phyloP scores from a whole-genome alignment of 2,113 vertebrate genomes.

The Thamnaconus septentrionalis region DNA sequence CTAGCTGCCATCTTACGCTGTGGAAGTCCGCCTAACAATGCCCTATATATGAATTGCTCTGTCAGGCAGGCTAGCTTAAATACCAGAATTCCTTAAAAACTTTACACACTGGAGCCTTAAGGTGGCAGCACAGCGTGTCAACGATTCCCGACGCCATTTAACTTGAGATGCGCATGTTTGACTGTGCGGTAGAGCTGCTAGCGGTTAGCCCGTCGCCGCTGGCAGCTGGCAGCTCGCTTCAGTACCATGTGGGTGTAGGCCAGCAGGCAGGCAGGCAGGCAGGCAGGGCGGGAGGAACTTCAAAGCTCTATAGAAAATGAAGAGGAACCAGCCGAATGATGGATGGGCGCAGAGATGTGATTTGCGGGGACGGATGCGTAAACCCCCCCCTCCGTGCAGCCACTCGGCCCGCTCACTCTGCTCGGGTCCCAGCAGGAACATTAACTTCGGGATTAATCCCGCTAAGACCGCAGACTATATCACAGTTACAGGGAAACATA shows the following conservation, averaged over 20 bases:
- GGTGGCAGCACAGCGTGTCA: too few species aligned
- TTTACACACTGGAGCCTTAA: too few species aligned
- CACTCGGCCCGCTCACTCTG: constrained; percentile 38
- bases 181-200: too few species aligned
- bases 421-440: constrained; percentile 33
- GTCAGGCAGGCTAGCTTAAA: too few species aligned
- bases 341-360: constrained; percentile 36
- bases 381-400: constrained; percentile 55
- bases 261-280: constrained; percentile 13
- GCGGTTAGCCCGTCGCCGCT: too few species aligned
- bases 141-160: too few species aligned
- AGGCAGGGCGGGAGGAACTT: constrained; percentile 48
- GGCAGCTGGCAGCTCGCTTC: constrained; percentile 14
- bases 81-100: too few species aligned
- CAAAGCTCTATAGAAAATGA: constrained; percentile 17
- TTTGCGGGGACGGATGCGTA: constrained; percentile 37
- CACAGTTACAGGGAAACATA: not conserved
- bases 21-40: too few species aligned
- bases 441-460: constrained; percentile 58
- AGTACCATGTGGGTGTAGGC: constrained; percentile 21
- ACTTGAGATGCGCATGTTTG: too few species aligned
- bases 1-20: too few species aligned
- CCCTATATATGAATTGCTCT: too few species aligned
- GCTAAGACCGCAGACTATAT: constrained; percentile 6
- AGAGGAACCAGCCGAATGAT: constrained; percentile 26